phyloP scores from a whole-genome alignment of 2,113 vertebrate species.

The Cinclus cinclus region DNA sequence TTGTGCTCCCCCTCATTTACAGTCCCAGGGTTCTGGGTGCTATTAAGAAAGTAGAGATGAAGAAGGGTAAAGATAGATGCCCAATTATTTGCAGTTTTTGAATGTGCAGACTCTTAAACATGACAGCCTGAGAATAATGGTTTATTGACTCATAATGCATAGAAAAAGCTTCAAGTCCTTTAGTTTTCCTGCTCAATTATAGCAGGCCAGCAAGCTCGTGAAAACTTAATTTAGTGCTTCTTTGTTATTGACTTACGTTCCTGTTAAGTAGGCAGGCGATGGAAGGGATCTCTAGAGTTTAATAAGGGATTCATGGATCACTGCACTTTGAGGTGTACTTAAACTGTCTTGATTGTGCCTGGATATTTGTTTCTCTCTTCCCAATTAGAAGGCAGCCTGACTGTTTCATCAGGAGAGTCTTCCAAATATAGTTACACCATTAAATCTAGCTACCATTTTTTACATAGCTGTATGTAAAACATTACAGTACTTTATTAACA shows the following conservation, averaged over 20 bases:
- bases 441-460: background rate
- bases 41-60: background rate
- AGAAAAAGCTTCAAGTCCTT: background rate
- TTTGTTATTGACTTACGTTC: conserved; percentile 33
- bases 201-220: background rate
- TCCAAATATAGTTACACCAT: background rate
- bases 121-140: background rate
- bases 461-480: background rate
- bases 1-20: background rate
- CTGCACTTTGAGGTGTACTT: conserved; percentile 14
- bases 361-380: background rate
- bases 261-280: background rate
- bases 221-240: conserved; percentile 12
- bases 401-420: background rate
- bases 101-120: background rate
- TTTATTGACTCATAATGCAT: background rate
- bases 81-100: background rate
- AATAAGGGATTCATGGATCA: conserved; percentile 36
- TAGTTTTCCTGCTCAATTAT: background rate
- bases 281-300: background rate
- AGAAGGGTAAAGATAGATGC: background rate
- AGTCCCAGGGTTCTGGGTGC: background rate
- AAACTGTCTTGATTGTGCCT: conserved; percentile 2
- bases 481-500: background rate
- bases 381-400: background rate